Evolutionary conservation across 1,140 invertebrate genomes (phyloP), one percentile per base, ranked within the genome.

Genomic region (Panulirus ornatus): DNA sequence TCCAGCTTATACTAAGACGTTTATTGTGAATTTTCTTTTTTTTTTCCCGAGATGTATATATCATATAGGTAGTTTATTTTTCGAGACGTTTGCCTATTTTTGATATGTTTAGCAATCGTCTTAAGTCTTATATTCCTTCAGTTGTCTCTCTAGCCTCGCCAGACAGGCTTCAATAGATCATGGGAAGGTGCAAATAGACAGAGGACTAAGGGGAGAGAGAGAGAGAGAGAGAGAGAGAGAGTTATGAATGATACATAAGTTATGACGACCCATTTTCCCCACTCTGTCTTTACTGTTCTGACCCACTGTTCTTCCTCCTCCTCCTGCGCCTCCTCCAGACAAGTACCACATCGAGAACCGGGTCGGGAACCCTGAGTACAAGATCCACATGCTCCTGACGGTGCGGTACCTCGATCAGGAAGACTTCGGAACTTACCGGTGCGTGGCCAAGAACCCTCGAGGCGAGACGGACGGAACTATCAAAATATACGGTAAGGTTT

Each of bases 391-490:
- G 93, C 88, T 92, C 40, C 87, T 93, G 38, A 91, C 91, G 51
- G 92, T 93, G 79, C 76, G 82, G 63, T 93, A 92, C 84, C 93
- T 95, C 14, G 92, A 94, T 93, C 93, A 93, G 84, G 93, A 93
- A 66, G 97, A 98, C 94, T 97, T 97, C 93, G 97, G 97, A 19
- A 97, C 95, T 78, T 98, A 98, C 94, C 98, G 98, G 94, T 98
- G 98, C 93, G 96, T 98, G 2, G 97, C 97, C 58, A 98, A 98
- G 94, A 98, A 98, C 95, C 97, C 97, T 38, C 95, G 97, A 82
- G 97, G 97, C 89, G 97, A 98, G 94, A 98, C 97, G 8, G 97
- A 98, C 93, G 97, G 97, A 70, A 96, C 96, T 63, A 98, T 98
- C 93, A 95, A 92, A 76, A 88, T 92, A 11, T 92, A 92, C 87